phyloP scores from a whole-genome alignment of 2,888 invertebrate species.

The Linnaemya vulpina region DNA sequence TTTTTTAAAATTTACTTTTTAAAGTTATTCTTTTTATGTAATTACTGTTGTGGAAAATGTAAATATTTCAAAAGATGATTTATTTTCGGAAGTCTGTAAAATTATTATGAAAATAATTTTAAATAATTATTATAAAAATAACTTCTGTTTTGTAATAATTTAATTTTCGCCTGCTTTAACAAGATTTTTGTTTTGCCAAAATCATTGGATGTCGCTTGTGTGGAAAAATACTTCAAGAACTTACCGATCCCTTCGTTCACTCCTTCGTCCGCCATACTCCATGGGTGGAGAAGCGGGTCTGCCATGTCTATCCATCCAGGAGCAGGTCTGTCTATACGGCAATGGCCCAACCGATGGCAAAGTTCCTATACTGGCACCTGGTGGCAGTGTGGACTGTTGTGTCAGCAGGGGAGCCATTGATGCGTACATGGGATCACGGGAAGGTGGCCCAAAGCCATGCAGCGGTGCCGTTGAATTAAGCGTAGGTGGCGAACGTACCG shows the following conservation, averaged over 20 bases:
- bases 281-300: slow-evolving; percentile 93
- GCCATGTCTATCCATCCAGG: slow-evolving; percentile 97
- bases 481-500: slow-evolving; percentile 90
- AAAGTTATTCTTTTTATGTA: no score
- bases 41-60: no score
- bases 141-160: no score
- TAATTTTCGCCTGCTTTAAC: background rate
- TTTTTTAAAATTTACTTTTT: no score
- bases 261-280: slow-evolving; percentile 84
- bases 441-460: slow-evolving; percentile 84
- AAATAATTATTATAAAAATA: no score
- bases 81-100: background rate
- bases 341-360: slow-evolving; percentile 80
- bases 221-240: no score
- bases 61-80: no score
- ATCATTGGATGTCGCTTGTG: no score
- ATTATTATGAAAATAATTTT: background rate
- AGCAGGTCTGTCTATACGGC: slow-evolving; percentile 90
- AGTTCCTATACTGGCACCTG: slow-evolving; percentile 76
- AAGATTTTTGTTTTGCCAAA: no score
- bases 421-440: slow-evolving; percentile 82
- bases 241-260: slow-evolving; percentile 82
- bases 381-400: slow-evolving; percentile 77
- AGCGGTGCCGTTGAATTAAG: slow-evolving; percentile 87
- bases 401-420: slow-evolving; percentile 81